Conservation (phyloP, 30 jellyfish, hydroid and myxozoan species). For the Sanderia malayensis region DNA sequence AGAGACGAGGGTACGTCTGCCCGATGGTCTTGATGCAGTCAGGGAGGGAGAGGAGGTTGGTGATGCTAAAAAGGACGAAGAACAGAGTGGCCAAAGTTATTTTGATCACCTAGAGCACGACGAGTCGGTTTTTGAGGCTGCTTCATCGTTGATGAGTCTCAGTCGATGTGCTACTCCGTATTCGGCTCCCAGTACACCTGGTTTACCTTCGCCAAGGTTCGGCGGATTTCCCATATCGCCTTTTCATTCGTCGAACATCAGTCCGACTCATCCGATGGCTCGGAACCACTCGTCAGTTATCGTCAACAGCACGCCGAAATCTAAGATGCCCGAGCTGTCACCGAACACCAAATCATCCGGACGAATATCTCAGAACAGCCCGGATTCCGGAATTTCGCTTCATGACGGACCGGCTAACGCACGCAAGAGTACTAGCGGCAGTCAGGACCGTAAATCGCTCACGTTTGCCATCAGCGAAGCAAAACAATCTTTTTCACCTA, state of each 20-base stretch:
- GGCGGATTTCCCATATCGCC: conserved; percentile 73
- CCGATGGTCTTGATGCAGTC: conserved; percentile 51
- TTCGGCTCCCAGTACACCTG: conserved; percentile 90
- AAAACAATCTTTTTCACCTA: conserved; percentile 81
- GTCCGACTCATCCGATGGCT: conserved; percentile 62
- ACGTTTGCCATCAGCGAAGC: conserved; percentile 24
- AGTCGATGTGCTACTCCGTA: conserved; percentile 95
- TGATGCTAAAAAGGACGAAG: conserved; percentile 39
- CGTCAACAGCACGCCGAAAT: conserved; percentile 83
- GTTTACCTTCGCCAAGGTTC: conserved; percentile 73
- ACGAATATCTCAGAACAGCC: conserved; percentile 64
- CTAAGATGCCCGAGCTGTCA: conserved; percentile 37
- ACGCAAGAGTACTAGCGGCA: conserved; percentile 22
- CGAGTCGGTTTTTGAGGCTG: conserved; percentile 92
- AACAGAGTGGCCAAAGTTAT: conserved; percentile 16
- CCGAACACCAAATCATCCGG: conserved; percentile 53
- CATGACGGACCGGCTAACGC: conserved; percentile 30
- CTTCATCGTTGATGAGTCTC: conserved; percentile 83
- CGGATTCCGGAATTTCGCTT: conserved; percentile 92
- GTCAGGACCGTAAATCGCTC: background rate
- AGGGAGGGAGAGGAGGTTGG: conserved; percentile 62
- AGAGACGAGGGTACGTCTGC: conserved; percentile 43
- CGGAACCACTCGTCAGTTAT: conserved; percentile 10
- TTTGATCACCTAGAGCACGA: conserved; percentile 49
- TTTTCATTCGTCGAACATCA: conserved; percentile 21